These are phyloP conservation scores for Lithosia quadra DNA, from an alignment of 2,888 invertebrate species.

Conservation along the genomic window DNA sequence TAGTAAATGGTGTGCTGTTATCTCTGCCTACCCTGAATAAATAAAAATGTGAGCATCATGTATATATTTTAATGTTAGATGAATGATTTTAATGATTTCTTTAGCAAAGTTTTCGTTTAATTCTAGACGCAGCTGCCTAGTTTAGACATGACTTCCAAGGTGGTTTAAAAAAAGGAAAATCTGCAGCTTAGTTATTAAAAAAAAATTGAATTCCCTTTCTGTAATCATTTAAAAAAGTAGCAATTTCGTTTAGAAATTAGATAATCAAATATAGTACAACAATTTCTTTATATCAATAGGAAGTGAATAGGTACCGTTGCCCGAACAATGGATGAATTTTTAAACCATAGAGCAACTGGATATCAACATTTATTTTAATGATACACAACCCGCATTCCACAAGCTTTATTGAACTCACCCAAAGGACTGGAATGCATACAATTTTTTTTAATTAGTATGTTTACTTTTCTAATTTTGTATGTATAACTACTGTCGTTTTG, in stretches of 20 bases:
- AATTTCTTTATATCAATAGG: background rate
- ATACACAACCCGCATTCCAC: slow-evolving; percentile 77
- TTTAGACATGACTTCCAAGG: too few relatives aligned
- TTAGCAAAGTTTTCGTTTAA: too few relatives aligned
- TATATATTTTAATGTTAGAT: too few relatives aligned
- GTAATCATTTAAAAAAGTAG: too few relatives aligned
- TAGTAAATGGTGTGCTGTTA: background rate
- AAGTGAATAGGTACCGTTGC: background rate
- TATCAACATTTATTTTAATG: slow-evolving; percentile 79
- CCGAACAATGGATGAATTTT: background rate
- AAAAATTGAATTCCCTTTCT: too few relatives aligned
- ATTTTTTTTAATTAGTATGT: slow-evolving; percentile 53
- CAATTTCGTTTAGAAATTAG: background rate
- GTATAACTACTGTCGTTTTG: background rate
- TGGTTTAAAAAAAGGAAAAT: too few relatives aligned
- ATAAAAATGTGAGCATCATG: background rate
- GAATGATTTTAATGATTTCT: too few relatives aligned
- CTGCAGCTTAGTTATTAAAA: too few relatives aligned
- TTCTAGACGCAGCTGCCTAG: too few relatives aligned
- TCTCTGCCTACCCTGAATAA: background rate
- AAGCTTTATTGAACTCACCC: slow-evolving; percentile 68
- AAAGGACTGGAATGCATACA: slow-evolving; percentile 58
- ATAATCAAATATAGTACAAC: background rate
- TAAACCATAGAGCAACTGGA: slow-evolving; percentile 54
- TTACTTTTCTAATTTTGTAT: slow-evolving; percentile 13